A percentile compares a stretch with the other conserved stretches of the same genome.
Evolutionary conservation across 2,113 vertebrate species (phyloP).

Genomic region (Gasterosteus nipponicus): DNA sequence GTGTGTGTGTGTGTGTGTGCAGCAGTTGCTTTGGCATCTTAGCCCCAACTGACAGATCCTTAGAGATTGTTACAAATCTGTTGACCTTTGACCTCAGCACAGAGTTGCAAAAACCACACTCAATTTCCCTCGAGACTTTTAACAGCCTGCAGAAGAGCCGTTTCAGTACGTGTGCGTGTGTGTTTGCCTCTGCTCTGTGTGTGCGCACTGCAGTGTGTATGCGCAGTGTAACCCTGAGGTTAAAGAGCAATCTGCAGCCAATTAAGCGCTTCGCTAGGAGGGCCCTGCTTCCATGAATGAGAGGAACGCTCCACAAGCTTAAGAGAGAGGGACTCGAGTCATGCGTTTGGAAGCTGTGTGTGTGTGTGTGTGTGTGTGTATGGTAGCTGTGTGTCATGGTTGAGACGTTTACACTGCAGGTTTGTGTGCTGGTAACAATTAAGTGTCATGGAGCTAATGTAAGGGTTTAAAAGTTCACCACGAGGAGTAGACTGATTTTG

Average conservation of each 20-base stretch:
- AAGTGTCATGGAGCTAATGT: conserved; percentile 69
- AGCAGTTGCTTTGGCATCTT: conserved; percentile 25
- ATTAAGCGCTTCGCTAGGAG: conserved; percentile 81
- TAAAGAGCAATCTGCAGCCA: conserved; percentile 84
- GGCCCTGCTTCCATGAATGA: conserved; percentile 70
- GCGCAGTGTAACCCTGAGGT: conserved; percentile 74
- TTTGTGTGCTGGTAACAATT: conserved; percentile 73
- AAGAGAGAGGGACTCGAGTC: conserved; percentile 56
- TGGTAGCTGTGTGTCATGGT: conserved; percentile 44
- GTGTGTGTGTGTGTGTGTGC: conserved; percentile 10
- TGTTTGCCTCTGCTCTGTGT: conserved; percentile 5
- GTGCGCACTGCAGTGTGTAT: conserved; percentile 20
- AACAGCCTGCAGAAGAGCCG: conserved; percentile 63
- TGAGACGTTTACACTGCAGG: conserved; percentile 58
- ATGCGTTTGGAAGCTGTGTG: conserved; percentile 41
- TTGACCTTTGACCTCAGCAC: conserved; percentile 75
- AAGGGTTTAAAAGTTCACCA: conserved; percentile 69
- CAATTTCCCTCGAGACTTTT: conserved; percentile 78
- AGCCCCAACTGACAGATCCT: conserved; percentile 70
- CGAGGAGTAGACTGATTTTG: conserved; percentile 3
- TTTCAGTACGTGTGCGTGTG: conserved; percentile 5
- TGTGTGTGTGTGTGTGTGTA: conserved; percentile 2
- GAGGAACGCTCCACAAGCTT: conserved; percentile 69
- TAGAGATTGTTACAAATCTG: conserved; percentile 76
- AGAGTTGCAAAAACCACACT: conserved; percentile 80